A percentile compares a stretch with the other conserved stretches of the same genome.
These are phyloP conservation scores for Trididemnum miniatum DNA, from an alignment of 23 tunicate species.

Conservation along the genomic window DNA sequence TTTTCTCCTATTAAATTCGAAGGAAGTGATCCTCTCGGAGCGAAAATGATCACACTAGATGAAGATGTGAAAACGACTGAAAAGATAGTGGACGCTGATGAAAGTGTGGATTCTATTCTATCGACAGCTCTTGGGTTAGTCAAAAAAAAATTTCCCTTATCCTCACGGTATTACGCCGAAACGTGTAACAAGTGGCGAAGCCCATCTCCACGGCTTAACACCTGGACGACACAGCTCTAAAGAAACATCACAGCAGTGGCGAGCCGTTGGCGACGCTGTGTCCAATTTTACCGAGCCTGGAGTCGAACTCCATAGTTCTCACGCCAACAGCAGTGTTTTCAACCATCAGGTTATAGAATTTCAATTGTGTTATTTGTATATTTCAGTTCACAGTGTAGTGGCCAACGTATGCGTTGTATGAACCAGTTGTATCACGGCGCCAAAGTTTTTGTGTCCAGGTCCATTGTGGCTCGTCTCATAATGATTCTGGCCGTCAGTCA, in stretches of 20 bases:
- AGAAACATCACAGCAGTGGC: no score
- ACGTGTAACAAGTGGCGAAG: no score
- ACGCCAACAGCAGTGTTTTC: no score
- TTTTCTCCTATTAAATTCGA: slow-evolving; percentile 37
- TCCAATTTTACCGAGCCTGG: no score
- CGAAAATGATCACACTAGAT: slow-evolving; percentile 20
- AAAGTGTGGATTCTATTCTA: not conserved
- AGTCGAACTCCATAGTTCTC: no score
- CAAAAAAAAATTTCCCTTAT: no score
- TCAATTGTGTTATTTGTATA: not conserved
- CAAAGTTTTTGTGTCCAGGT: slow-evolving; percentile 41
- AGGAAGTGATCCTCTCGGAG: slow-evolving; percentile 42
- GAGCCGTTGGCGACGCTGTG: no score
- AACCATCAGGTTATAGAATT: no score
- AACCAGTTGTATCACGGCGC: slow-evolving; percentile 23
- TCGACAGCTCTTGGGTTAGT: not conserved
- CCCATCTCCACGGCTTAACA: no score
- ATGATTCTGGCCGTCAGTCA: slow-evolving; percentile 64
- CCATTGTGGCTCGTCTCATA: slow-evolving; percentile 60
- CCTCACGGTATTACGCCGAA: no score
- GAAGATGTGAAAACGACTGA: slow-evolving; percentile 16
- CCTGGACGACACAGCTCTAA: no score
- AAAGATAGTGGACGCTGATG: not conserved
- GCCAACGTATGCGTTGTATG: slow-evolving; percentile 16
- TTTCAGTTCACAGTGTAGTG: slow-evolving; percentile 11